phyloP scores from a whole-genome alignment of 2,113 vertebrate genomes.

The Alosa alosa region DNA sequence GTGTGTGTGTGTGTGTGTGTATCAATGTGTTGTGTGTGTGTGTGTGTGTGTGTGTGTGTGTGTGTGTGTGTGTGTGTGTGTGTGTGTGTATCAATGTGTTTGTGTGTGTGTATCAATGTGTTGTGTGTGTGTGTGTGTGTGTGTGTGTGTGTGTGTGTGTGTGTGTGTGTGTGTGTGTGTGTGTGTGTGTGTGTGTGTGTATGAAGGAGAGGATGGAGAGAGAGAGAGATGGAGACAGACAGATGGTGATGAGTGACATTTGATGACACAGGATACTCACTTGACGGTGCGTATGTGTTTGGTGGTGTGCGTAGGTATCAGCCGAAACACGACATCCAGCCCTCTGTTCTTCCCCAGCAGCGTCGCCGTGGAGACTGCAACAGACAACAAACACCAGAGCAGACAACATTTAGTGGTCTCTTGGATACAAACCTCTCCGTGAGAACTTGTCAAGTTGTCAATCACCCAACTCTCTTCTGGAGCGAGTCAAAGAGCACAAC shows the following conservation, averaged over 20 bases:
- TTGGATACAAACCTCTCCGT: not conserved
- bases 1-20: constrained; percentile 15
- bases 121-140: constrained; percentile 25
- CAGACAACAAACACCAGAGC: constrained; percentile 24
- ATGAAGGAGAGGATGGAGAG: not conserved
- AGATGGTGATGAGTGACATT: not conserved
- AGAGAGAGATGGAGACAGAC: not conserved
- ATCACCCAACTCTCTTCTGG: not conserved
- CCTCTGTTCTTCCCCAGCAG: constrained; percentile 81
- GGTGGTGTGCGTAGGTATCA: constrained; percentile 79
- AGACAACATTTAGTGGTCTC: not conserved
- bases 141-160: not conserved
- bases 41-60: not conserved
- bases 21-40: not conserved
- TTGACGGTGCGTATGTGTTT: constrained; percentile 74
- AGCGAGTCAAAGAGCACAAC: not conserved
- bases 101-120: too few species aligned
- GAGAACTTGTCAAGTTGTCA: constrained; percentile 9
- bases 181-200: constrained; percentile 18
- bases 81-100: too few species aligned
- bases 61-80: constrained; percentile 1
- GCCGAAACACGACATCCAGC: constrained; percentile 80
- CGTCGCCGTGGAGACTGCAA: constrained; percentile 78
- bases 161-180: constrained; percentile 30
- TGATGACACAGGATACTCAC: constrained; percentile 67